Conservation (phyloP, 2,888 invertebrate species). For the Pristionchus arcanus region DNA sequence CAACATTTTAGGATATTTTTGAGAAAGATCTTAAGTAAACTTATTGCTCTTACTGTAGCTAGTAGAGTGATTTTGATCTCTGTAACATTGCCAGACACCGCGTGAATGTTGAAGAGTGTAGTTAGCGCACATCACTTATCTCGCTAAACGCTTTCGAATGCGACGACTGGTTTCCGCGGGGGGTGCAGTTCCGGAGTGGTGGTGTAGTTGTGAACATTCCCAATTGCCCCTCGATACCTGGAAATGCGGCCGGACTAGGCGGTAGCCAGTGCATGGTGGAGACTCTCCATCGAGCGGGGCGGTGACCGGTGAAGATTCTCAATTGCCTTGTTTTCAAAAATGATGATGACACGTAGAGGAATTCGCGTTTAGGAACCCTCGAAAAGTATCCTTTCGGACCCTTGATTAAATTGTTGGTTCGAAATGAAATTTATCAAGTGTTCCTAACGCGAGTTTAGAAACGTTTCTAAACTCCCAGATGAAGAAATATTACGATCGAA, state of each 20-base stretch:
- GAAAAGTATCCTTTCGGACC: no score
- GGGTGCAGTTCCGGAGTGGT: background rate
- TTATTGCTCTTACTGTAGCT: no score
- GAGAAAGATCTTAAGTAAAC: no score
- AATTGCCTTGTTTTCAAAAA: background rate
- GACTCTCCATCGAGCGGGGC: slow-evolving; percentile 36
- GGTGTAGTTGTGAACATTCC: background rate
- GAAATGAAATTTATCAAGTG: no score
- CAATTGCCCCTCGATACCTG: background rate
- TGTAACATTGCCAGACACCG: background rate
- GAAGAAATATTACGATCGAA: background rate
- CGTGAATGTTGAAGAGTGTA: background rate
- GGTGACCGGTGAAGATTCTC: slow-evolving; percentile 21
- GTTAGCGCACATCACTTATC: background rate
- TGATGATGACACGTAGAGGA: no score
- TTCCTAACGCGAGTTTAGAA: no score
- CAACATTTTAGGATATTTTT: no score
- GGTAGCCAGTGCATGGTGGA: background rate
- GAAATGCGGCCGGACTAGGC: background rate
- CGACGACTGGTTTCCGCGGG: no score
- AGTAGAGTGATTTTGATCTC: no score
- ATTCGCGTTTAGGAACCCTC: no score
- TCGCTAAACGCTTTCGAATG: background rate
- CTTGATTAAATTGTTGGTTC: no score
- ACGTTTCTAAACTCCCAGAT: background rate